Evolutionary conservation across 2,797 vertebrate genomes (phyloP).

Genomic region (Melanogrammus aeglefinus): DNA sequence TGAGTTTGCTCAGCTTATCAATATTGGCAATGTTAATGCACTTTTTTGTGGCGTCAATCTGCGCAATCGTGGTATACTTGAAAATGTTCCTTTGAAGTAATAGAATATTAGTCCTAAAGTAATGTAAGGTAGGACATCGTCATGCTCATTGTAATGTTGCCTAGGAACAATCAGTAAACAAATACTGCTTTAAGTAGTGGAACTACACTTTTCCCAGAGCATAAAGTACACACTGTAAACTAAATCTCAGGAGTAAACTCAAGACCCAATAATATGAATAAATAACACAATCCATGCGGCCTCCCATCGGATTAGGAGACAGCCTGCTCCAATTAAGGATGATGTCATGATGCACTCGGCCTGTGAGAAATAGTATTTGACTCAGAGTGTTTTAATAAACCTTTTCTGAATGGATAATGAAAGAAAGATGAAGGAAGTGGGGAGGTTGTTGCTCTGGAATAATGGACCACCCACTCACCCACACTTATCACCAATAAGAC

Average conservation of each 20-base stretch:
- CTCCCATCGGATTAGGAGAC: neutral
- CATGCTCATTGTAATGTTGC: neutral
- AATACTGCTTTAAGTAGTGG: neutral
- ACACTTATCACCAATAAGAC: neutral
- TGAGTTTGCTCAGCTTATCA: constrained; percentile 38
- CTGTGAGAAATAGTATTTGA: neutral
- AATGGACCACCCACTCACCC: neutral
- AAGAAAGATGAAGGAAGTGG: neutral
- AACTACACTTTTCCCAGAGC: neutral
- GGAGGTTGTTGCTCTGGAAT: neutral
- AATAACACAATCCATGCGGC: neutral
- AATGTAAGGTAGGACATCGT: neutral
- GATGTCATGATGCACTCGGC: neutral
- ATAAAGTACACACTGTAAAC: neutral
- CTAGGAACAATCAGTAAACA: neutral
- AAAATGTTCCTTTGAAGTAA: neutral
- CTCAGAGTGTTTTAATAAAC: neutral
- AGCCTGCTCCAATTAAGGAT: neutral
- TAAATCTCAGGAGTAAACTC: neutral
- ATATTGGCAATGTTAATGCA: neutral
- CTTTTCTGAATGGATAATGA: neutral
- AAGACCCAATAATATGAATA: neutral
- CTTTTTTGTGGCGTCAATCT: neutral
- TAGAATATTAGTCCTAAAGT: neutral
- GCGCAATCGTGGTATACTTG: neutral